These are phyloP conservation scores for Eristalis intricaria DNA, from an alignment of 2,888 invertebrate species.

Conservation along the genomic window DNA sequence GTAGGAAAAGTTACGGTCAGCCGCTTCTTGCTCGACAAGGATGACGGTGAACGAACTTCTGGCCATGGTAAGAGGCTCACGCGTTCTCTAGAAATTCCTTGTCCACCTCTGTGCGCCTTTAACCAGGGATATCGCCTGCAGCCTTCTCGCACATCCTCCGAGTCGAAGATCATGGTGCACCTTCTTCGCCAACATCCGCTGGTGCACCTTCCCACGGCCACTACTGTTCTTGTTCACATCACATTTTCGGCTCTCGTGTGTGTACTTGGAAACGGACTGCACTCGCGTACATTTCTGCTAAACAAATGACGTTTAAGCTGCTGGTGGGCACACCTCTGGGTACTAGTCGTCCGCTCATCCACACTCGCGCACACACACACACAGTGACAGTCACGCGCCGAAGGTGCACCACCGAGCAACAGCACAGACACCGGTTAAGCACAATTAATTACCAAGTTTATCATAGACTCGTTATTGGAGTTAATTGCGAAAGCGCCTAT, in stretches of 20 bases:
- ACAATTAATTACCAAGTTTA: conserved; percentile 72
- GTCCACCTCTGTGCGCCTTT: no score
- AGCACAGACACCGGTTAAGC: conserved; percentile 64
- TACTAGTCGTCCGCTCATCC: conserved; percentile 31
- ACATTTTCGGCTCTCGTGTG: background rate
- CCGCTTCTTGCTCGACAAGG: no score
- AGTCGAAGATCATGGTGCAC: background rate
- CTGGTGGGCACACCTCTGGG: conserved; percentile 64
- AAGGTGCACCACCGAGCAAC: conserved; percentile 11
- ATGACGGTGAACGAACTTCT: no score
- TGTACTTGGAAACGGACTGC: conserved; percentile 2
- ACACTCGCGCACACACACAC: conserved; percentile 28
- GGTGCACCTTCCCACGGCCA: background rate
- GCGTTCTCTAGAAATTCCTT: no score
- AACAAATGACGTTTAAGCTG: conserved; percentile 64
- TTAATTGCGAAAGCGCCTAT: conserved; percentile 72
- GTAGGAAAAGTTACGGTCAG: no score
- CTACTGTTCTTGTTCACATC: conserved; percentile 10
- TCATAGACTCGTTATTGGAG: conserved; percentile 72
- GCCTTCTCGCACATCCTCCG: no score
- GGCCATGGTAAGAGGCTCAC: no score
- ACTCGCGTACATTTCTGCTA: conserved; percentile 8
- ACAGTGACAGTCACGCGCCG: background rate
- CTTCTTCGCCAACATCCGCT: no score
- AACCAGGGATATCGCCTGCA: no score